A percentile compares a stretch with the other conserved stretches of the same genome.
Evolutionary conservation across 2,888 invertebrate species (phyloP).

Genomic region (Eucriotettix oculatus): DNA sequence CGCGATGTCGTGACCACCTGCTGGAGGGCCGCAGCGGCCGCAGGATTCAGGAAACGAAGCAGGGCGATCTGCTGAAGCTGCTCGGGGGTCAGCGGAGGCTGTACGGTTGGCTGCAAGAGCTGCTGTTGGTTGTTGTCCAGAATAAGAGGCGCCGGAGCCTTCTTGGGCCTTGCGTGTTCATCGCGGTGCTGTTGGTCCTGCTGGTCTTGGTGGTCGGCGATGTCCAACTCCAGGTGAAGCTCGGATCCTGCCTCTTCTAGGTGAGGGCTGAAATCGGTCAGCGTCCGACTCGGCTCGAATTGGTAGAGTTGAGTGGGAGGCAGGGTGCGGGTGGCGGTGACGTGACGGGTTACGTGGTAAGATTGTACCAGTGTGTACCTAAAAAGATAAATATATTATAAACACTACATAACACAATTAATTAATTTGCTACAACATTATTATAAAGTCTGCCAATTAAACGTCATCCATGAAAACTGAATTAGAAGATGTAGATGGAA

Average conservation of each 20-base stretch:
- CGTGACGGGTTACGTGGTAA: slow-evolving; percentile 69
- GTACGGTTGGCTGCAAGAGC: slow-evolving; percentile 1
- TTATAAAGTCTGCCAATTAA: too few species aligned
- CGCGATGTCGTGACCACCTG: slow-evolving; percentile 63
- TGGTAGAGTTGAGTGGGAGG: slow-evolving; percentile 78
- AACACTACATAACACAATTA: neutral
- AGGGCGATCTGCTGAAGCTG: slow-evolving; percentile 56
- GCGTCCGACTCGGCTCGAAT: slow-evolving; percentile 68
- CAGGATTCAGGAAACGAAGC: slow-evolving; percentile 51
- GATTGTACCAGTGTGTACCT: slow-evolving; percentile 70
- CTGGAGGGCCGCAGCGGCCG: slow-evolving; percentile 42
- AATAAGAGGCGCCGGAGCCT: neutral
- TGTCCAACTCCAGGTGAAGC: slow-evolving; percentile 68
- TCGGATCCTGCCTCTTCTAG: slow-evolving; percentile 81
- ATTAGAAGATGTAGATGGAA: too few species aligned
- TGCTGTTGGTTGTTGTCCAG: neutral
- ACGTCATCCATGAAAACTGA: too few species aligned
- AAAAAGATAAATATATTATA: neutral
- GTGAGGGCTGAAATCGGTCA: slow-evolving; percentile 76
- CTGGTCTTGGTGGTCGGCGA: slow-evolving; percentile 59
- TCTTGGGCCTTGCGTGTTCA: neutral
- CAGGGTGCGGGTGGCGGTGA: slow-evolving; percentile 78
- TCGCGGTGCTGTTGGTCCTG: slow-evolving; percentile 16
- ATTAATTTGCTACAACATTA: neutral
- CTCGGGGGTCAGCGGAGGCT: slow-evolving; percentile 37